phyloP scores from a whole-genome alignment of 2,113 vertebrate genomes.

The Azemiops feae region DNA sequence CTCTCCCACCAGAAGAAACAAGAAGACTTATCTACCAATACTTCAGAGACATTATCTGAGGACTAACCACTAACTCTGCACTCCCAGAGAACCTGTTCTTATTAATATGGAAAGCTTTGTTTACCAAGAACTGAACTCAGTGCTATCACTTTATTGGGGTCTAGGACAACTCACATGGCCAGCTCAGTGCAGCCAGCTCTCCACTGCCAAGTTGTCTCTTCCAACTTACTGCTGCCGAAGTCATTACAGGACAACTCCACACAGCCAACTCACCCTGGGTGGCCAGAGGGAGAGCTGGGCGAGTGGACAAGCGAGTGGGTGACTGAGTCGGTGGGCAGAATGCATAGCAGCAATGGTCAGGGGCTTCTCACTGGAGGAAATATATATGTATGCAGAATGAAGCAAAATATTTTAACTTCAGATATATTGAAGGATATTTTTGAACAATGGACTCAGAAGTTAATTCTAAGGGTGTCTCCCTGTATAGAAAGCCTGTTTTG shows the following conservation, averaged over 20 bases:
- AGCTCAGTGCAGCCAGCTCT: neutral
- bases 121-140: constrained; percentile 28
- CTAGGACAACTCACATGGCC: constrained; percentile 41
- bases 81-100: neutral
- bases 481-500: neutral
- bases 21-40: neutral
- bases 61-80: constrained; percentile 19
- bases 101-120: constrained; percentile 22
- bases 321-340: neutral
- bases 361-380: neutral
- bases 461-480: neutral
- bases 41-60: neutral
- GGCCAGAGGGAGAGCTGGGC: neutral
- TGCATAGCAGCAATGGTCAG: neutral
- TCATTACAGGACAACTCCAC: neutral
- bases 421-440: neutral
- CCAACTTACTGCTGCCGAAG: neutral
- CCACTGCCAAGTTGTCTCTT: neutral
- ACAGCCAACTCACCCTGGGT: neutral
- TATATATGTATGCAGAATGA: neutral
- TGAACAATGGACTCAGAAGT: neutral
- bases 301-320: neutral
- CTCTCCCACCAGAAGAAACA: constrained; percentile 17
- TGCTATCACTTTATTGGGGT: constrained; percentile 61
- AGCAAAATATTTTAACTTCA: neutral